phyloP scores from a whole-genome alignment of 2,113 vertebrate genomes.

The Pelmatolapia mariae region DNA sequence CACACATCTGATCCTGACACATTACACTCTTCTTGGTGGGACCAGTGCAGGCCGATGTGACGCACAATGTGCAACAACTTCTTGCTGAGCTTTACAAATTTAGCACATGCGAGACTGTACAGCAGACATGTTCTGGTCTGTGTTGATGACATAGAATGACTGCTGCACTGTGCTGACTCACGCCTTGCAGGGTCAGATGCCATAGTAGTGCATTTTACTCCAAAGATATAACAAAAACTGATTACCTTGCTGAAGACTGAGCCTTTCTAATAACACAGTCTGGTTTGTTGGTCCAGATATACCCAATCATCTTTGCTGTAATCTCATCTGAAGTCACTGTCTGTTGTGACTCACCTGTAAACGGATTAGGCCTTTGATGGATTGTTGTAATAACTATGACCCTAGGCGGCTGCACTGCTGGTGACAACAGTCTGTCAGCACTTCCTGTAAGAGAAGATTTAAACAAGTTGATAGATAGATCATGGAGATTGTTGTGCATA shows the following conservation, averaged over 20 bases:
- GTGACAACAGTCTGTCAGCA: constrained; percentile 20
- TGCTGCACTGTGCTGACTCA: background rate
- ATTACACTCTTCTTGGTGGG: background rate
- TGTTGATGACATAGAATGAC: background rate
- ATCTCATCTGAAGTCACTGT: constrained; percentile 45
- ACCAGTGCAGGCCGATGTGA: background rate
- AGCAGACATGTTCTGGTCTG: background rate
- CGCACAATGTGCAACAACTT: background rate
- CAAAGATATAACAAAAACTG: constrained; percentile 33
- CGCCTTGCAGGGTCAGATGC: constrained; percentile 9
- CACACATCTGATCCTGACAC: background rate
- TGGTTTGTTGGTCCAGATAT: constrained; percentile 39
- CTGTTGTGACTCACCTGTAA: constrained; percentile 49
- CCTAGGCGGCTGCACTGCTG: background rate
- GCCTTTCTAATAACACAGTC: constrained; percentile 52
- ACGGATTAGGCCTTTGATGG: constrained; percentile 37
- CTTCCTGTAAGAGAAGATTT: background rate
- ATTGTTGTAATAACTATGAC: constrained; percentile 25
- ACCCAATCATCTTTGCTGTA: constrained; percentile 36
- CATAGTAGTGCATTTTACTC: constrained; percentile 7
- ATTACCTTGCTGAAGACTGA: constrained; percentile 37
- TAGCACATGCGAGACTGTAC: background rate
- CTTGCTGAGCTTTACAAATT: background rate
- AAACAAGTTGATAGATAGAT: background rate
- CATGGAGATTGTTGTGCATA: background rate